Base-by-base conservation (phyloP, 2,113 vertebrate species). In the Callaeas wilsoni region DNA sequence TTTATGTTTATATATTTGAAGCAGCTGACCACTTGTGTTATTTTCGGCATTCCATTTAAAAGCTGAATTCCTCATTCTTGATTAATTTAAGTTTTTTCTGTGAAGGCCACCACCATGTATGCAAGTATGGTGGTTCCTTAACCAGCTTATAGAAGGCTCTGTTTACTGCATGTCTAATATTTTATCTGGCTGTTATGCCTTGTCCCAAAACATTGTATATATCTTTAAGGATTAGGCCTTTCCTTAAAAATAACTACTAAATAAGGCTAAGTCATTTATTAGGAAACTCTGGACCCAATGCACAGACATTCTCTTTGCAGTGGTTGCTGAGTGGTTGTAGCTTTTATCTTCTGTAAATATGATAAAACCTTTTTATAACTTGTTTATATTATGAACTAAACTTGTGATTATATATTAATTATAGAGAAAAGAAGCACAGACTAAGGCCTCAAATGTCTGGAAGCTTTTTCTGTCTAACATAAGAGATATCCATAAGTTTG, bases 381-480 rank as follows among this genome's bases (percentile, higher is more conserved):
- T 69, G 39, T 18, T 60, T 50, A 91, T 16, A 53, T 46, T 70
- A 41, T 13, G 22, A 49, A 29, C 8, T 65, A 26, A 49, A 23
- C 19, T 79, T 95, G 55, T 87, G 85, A 94, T 95, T 92, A 64
- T 60, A 85, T 91, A 55, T 94, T 94, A 85, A 18, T 87, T 59
- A 23, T 7, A 84, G 57, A 77, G 67, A 75, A 74, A 83, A 44
- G 17, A 88, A 86, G 33, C 27, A 29, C 1, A 84, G 16, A 55
- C 12, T 23, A 62, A 87, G 6, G 29, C 42, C 13, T 80, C 22
- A 50, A 71, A 42, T 33, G 5, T 37, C 30, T 78, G 23, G 8
- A 73, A 64, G 25, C n/a, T 53, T 75, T 77, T 71, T 4, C 29
- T 42, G 12, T 47, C 30, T 19, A 49, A 78, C 49, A 13, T 2